Conservation (phyloP, 2,797 vertebrate genomes). For the Meriones psammophilus region DNA sequence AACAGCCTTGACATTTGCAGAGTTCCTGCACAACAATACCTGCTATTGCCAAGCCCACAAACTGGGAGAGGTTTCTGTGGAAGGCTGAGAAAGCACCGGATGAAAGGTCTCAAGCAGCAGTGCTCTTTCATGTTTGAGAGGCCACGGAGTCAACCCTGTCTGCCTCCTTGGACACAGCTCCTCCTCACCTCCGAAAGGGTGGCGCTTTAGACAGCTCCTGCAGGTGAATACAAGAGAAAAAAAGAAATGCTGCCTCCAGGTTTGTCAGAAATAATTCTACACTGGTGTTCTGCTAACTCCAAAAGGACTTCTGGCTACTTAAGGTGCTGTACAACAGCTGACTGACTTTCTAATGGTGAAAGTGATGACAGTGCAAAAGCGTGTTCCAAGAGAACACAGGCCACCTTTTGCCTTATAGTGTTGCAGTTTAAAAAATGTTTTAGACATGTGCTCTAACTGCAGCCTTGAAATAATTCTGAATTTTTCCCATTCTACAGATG, state of each 20-base stretch:
- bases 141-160: background rate
- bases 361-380: no score
- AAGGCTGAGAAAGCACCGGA: slow-evolving; percentile 51
- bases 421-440: background rate
- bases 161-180: background rate
- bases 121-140: background rate
- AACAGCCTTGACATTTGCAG: slow-evolving; percentile 88
- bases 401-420: background rate
- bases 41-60: slow-evolving; percentile 35
- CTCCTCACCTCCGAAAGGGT: background rate
- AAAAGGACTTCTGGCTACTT: background rate
- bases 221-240: background rate
- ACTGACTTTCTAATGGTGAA: slow-evolving; percentile 9
- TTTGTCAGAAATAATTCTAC: background rate
- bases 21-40: slow-evolving; percentile 75
- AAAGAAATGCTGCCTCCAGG: background rate
- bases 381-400: background rate
- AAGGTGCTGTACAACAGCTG: background rate
- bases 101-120: slow-evolving; percentile 21
- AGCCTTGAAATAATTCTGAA: background rate
- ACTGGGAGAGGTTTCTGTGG: slow-evolving; percentile 73
- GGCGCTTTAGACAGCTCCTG: slow-evolving; percentile 27
- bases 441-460: background rate
- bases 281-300: slow-evolving; percentile 13
- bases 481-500: background rate